These are phyloP conservation scores for Psittacula cyanocephala DNA, from an alignment of 2,113 vertebrate species.

Conservation along the genomic window DNA sequence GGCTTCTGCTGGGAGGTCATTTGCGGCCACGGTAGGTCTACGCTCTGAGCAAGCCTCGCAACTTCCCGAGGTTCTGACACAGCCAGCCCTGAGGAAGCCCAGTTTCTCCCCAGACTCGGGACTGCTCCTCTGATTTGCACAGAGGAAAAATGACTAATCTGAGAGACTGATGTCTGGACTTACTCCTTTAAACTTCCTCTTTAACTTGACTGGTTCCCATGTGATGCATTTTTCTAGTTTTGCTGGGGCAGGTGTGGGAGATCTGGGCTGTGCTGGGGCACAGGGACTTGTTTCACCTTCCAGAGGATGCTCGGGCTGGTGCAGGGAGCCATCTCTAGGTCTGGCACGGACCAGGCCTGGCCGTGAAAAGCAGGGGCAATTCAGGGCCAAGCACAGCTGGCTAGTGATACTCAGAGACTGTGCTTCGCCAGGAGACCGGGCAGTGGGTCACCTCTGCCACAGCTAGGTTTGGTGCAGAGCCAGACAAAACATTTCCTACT, in stretches of 20 bases:
- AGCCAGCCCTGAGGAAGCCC: not conserved
- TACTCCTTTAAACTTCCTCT: not conserved
- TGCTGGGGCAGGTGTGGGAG: not conserved
- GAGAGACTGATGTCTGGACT: not conserved
- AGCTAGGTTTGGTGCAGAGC: not conserved
- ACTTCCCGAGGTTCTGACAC: accelerated
- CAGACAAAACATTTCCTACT: not conserved
- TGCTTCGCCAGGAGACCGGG: not conserved
- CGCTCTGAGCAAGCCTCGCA: not conserved
- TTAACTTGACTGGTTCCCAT: not conserved
- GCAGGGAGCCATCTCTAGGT: accelerated
- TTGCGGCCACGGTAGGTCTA: accelerated
- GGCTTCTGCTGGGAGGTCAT: not conserved
- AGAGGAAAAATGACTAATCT: not conserved
- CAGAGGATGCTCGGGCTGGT: not conserved
- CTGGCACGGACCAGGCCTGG: not conserved
- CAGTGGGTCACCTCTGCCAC: not conserved
- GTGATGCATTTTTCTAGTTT: not conserved
- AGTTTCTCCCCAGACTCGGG: not conserved
- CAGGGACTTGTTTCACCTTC: not conserved
- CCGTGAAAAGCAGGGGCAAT: not conserved
- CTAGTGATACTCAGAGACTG: not conserved
- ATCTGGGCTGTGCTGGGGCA: not conserved
- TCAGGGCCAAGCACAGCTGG: not conserved
- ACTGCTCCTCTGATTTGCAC: not conserved